Evolutionary conservation across 2,888 invertebrate genomes (phyloP), one percentile per base, ranked within the genome.

Genomic region (Drosophila bunnanda): DNA sequence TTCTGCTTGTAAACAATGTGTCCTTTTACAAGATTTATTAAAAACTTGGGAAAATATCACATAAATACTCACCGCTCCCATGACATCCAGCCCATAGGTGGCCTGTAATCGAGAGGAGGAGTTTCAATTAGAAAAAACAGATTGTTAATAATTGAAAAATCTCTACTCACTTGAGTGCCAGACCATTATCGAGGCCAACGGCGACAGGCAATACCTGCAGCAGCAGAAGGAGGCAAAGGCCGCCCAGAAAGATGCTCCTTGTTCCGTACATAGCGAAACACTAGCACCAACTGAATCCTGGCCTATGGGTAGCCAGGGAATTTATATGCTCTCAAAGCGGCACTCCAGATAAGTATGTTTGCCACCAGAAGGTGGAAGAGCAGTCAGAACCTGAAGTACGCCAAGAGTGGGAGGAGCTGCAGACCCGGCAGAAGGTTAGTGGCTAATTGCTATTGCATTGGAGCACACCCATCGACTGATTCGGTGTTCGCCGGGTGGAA

Each of bases 51-150:
- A n/a, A 30, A 48, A 17, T 12, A 17, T 12, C 1, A 22, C 4
- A 44, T 3, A 12, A 3, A 1, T 12, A 59, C 73, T 61, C 28
- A 79, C 78, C 95, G 91, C 87, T 95, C 93, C 95, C 95, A 95
- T 57, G 94, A 93, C 93, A 95, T 93, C 95, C 95, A 95, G 8
- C 95, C 95, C 95, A 95, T 95, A 1, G 95, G 95, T 8, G 95
- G 95, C n/a, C 94, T 95, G 91, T 60, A 55, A 17, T 25, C 7
- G 6, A 20, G 4, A 59, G 55, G 25, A 1, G 20, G n/a, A 55
- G 32, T 32, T 55, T 60, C 56, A 60, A 60, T 60, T 41, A 32
- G 32, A 57, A 10, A 50, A 17, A n/a, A 10, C 32, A 48, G 38
- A 58, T 9, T 25, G n/a, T 10, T n/a, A 34, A 17, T 50, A 12